Conservation (phyloP, 23 tunicate genomes). For the Halocynthia aurantium region DNA sequence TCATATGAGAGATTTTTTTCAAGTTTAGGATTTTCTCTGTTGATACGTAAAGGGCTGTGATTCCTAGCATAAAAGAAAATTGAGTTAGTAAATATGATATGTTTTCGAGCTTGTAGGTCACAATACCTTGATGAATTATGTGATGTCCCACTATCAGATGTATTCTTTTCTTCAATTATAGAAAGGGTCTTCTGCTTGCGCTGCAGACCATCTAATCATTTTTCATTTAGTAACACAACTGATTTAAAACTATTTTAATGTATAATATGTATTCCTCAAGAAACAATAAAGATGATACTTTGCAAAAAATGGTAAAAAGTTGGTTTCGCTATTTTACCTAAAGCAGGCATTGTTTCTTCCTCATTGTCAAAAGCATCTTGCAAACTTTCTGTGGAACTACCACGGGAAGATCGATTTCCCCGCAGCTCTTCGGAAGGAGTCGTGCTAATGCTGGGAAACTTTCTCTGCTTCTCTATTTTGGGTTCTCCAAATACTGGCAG, state of each 20-base stretch:
- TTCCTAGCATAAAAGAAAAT: too few species aligned
- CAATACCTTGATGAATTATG: constrained; percentile 3
- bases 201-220: background rate
- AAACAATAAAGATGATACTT: background rate
- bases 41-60: too few species aligned
- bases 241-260: background rate
- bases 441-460: too few species aligned
- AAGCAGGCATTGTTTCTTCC: too few species aligned
- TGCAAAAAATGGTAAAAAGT: background rate
- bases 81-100: background rate
- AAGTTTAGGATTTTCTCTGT: background rate
- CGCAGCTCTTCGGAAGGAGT: too few species aligned
- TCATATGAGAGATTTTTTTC: background rate
- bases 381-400: too few species aligned
- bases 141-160: constrained; percentile 8
- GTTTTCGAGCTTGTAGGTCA: background rate
- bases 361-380: too few species aligned
- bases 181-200: background rate
- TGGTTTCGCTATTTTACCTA: too few species aligned
- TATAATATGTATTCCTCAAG: background rate
- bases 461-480: too few species aligned
- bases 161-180: background rate
- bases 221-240: background rate
- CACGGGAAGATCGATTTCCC: too few species aligned
- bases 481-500: too few species aligned